A percentile compares a stretch with the other conserved stretches of the same genome.
Conservation (phyloP, 1,140 invertebrate genomes). For the roundworm (Caenorhabditis elegans) region WBcel235 BX284604.4:9321001-9321500, state of each 20-base stretch:
- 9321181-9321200: too few relatives aligned
- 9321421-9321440: not conserved
- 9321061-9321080: constrained; percentile 62
- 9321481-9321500: constrained; percentile 8
- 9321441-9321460: constrained; percentile 33
- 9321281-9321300: constrained; percentile 11
- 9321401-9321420: not conserved
- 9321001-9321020: not conserved
- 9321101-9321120: too few relatives aligned
- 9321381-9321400: not conserved
- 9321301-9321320: not conserved
- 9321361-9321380: not conserved
- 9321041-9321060: constrained; percentile 66
- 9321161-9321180: too few relatives aligned
- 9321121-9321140: too few relatives aligned
- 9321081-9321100: constrained; percentile 48
- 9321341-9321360: not conserved
- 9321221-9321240: not conserved
- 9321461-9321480: constrained; percentile 15
- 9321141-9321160: too few relatives aligned
- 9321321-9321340: not conserved
- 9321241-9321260: not conserved
- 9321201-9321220: not conserved
- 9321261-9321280: not conserved
- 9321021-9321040: constrained; percentile 54